Conservation (phyloP, 2,888 invertebrate genomes). For the Schizaphis graminum region DNA sequence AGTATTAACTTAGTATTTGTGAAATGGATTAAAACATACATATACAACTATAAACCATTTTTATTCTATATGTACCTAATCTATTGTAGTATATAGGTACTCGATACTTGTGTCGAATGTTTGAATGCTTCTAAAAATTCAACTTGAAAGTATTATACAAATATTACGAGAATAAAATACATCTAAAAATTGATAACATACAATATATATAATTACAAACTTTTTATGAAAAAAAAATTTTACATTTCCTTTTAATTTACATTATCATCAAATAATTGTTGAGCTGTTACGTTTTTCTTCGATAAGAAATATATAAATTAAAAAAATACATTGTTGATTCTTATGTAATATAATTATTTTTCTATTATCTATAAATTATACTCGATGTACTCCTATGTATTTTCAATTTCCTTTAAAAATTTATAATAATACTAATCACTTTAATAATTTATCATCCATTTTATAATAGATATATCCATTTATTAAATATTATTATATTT, state of each 20-base stretch:
- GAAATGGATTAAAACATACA: not conserved
- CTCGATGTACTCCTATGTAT: not conserved
- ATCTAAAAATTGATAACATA: not conserved
- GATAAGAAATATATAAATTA: not conserved
- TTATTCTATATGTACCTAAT: not conserved
- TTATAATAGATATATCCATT: not conserved
- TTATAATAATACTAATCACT: not conserved
- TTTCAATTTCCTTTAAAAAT: slow-evolving; percentile 4
- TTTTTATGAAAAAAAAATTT: not conserved
- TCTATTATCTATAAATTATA: not conserved
- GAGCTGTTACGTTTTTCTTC: not conserved
- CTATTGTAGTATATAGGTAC: not conserved
- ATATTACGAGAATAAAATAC: not conserved
- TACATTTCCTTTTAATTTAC: not conserved
- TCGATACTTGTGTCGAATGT: not conserved
- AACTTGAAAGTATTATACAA: not conserved
- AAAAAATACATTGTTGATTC: not conserved
- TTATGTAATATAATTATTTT: slow-evolving; percentile 5
- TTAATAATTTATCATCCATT: not conserved
- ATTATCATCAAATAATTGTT: not conserved
- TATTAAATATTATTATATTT: not conserved
- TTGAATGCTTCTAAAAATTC: not conserved
- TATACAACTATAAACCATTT: not conserved
- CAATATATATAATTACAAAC: not conserved
- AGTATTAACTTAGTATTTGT: not conserved